Percentiles rank a stretch among this genome's conserved stretches.
phyloP scores from a whole-genome alignment of 2,888 invertebrate species.

The Parnassius glacialis region DNA sequence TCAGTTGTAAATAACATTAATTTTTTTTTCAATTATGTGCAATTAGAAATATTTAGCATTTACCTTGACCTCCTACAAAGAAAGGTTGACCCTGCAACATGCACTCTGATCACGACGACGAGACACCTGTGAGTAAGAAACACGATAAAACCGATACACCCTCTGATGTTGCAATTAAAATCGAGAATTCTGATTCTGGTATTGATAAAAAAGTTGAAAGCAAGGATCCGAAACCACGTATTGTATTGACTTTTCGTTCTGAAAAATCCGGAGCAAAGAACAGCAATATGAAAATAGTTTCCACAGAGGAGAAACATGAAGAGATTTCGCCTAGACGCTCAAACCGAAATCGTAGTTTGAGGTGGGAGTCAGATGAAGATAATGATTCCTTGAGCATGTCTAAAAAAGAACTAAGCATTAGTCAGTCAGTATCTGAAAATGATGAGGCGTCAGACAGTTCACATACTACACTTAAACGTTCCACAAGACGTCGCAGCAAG shows the following conservation, averaged over 20 bases:
- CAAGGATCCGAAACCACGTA: slow-evolving; percentile 79
- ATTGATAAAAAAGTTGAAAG: slow-evolving; percentile 53
- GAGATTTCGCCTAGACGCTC: slow-evolving; percentile 62
- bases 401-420: slow-evolving; percentile 48
- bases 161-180: slow-evolving; percentile 46
- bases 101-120: slow-evolving; percentile 56
- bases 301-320: slow-evolving; percentile 68
- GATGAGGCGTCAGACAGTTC: slow-evolving; percentile 61
- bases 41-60: slow-evolving; percentile 2
- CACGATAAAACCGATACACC: slow-evolving; percentile 47
- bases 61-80: slow-evolving; percentile 35
- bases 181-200: slow-evolving; percentile 49
- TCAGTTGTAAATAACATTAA: too few species aligned
- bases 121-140: slow-evolving; percentile 54
- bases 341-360: slow-evolving; percentile 50
- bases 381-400: slow-evolving; percentile 48
- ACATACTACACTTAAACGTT: slow-evolving; percentile 79
- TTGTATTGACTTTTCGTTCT: slow-evolving; percentile 83
- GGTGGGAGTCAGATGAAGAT: slow-evolving; percentile 67
- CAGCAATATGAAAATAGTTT: slow-evolving; percentile 76
- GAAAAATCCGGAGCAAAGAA: slow-evolving; percentile 79
- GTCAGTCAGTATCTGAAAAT: slow-evolving; percentile 59
- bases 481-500: slow-evolving; percentile 83
- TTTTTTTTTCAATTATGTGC: too few species aligned
- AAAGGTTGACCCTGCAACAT: slow-evolving; percentile 59